A percentile compares a stretch with the other conserved stretches of the same genome.
These are phyloP conservation scores for Ancistrus triradiatus DNA, from an alignment of 2,113 vertebrate species.

Conservation along the genomic window DNA sequence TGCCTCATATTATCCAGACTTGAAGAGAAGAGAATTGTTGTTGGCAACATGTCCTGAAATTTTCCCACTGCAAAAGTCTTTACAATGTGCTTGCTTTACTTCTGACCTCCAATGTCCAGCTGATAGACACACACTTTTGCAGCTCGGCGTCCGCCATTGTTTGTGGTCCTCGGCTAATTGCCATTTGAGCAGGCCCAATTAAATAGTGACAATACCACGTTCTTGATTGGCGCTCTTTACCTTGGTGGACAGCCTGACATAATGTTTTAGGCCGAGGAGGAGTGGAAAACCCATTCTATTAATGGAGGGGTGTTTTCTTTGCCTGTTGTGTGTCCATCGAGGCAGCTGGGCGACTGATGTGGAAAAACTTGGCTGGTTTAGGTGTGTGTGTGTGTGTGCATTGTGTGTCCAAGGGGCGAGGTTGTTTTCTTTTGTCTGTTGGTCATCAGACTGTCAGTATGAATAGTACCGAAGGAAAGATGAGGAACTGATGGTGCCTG, in stretches of 20 bases:
- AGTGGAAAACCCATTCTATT: conserved; percentile 18
- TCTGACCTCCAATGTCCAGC: conserved; percentile 21
- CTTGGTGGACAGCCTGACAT: neutral
- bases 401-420: conserved; percentile 21
- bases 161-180: conserved; percentile 37
- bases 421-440: conserved; percentile 64
- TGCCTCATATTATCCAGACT: conserved; percentile 75
- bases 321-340: conserved; percentile 31
- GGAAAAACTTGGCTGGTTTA: conserved; percentile 27
- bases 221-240: conserved; percentile 9
- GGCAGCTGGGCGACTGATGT: conserved; percentile 21
- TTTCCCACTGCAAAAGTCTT: conserved; percentile 61
- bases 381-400: conserved; percentile 15
- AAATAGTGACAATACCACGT: conserved; percentile 1
- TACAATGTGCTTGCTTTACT: conserved; percentile 55
- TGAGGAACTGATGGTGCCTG: neutral
- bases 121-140: conserved; percentile 11
- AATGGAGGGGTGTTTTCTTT: conserved; percentile 36
- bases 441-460: conserved; percentile 61
- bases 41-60: conserved; percentile 68
- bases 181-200: conserved; percentile 43
- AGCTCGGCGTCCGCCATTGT: conserved; percentile 5
- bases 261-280: neutral
- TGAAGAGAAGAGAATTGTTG: conserved; percentile 70
- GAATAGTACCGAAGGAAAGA: conserved; percentile 54